Evolutionary conservation across 2,797 vertebrate genomes (phyloP).

Genomic region (Tragelaphus oryx): DNA sequence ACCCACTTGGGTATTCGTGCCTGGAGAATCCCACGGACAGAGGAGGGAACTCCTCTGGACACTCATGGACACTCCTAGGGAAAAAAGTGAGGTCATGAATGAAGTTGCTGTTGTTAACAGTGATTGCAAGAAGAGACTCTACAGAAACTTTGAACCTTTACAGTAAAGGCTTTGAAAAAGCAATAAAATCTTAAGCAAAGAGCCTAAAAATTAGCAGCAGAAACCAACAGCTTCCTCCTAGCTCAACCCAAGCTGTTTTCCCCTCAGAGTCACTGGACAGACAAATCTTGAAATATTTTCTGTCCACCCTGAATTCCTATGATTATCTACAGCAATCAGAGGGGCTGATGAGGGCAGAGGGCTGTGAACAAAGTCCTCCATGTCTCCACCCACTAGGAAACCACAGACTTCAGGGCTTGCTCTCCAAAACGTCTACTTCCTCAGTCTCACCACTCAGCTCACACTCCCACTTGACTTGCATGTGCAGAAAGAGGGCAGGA

Average conservation of each 20-base stretch:
- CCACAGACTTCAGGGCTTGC: neutral
- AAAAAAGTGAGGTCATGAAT: neutral
- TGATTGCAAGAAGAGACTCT: neutral
- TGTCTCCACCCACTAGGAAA: neutral
- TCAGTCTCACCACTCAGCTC: neutral
- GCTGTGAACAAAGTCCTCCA: neutral
- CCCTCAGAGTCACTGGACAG: neutral
- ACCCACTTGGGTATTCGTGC: too few species aligned
- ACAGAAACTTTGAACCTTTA: neutral
- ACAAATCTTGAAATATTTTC: neutral
- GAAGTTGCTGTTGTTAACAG: neutral
- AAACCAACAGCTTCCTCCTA: conserved; percentile 30
- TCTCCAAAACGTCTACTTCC: neutral
- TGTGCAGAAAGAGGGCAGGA: conserved; percentile 2
- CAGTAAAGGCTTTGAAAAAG: neutral
- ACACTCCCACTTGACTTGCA: neutral
- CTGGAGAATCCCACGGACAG: too few species aligned
- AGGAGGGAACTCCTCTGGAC: too few species aligned
- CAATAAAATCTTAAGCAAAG: neutral
- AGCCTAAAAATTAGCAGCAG: neutral
- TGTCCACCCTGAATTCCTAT: neutral
- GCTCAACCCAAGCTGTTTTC: neutral
- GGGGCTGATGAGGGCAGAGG: neutral
- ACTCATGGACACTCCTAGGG: neutral
- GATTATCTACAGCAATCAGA: neutral